Evolutionary conservation across 2,797 vertebrate species (phyloP), one percentile per base, ranked within the genome.

Genomic region (Phrynocephalus forsythii): DNA sequence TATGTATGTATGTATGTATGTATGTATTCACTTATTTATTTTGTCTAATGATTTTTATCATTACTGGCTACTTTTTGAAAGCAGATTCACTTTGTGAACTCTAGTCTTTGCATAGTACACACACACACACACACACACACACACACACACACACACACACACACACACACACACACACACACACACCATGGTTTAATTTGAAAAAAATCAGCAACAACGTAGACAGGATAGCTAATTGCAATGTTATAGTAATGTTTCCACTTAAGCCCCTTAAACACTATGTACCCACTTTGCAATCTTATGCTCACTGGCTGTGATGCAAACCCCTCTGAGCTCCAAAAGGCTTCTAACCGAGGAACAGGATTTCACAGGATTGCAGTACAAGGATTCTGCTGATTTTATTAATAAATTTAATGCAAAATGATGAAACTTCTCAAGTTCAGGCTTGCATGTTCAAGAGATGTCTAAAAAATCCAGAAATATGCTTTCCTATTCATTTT

Each of bases 381-480:
- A 20, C 66, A n/a, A 50, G 15, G 24, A 73, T 73, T 33, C 24
- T 38, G 28, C 24, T 76, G 71, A 44, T 84, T 63, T 63, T 44
- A 56, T 56, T 56, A 56, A 22, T 26, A 60, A 38, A 22, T 56
- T 50, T 52, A 20, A 63, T 6, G 24, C 52, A 60, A 72, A 52
- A 50, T n/a, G 67, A 71, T 24, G 50, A 13, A 22, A 44, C 18
- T 75, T 56, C 30, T 75, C 3, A 3, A 75, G 52, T 18, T 3
- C 22, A 2, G 13, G 33, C 18, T 66, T 84, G 38, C 38, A 50
- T 18, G 30, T 48, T 28, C 13, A 60, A 30, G 38, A 63, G 24
- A 38, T 28, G n/a, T 72, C 26, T 68, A 84, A 78, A 78, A 79
- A 18, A 79, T 84, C 86, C 67, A 87, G 82, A 92, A 89, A 88